Conservation (phyloP, 2,797 vertebrate species). For the Tolypeutes matacus region DNA sequence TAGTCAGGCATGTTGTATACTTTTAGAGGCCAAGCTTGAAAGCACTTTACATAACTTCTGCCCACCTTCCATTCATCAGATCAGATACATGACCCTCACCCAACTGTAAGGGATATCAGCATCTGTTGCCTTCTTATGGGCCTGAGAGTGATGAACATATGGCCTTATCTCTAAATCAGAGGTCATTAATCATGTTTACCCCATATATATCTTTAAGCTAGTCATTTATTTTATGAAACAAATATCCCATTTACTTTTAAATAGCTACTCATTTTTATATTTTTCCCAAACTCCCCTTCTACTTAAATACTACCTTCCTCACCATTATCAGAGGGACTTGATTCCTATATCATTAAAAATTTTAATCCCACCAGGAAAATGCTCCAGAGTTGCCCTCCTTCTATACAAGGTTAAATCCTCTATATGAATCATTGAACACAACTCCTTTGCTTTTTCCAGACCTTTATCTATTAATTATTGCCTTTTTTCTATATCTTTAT, state of each 20-base stretch:
- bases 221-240: neutral
- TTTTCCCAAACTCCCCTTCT: neutral
- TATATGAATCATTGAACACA: neutral
- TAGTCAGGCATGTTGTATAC: neutral
- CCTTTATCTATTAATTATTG: neutral
- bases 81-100: neutral
- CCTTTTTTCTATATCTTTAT: neutral
- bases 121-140: neutral
- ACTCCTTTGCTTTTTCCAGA: neutral
- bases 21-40: neutral
- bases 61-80: neutral
- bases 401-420: neutral
- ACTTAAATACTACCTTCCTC: neutral
- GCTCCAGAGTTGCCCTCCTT: neutral
- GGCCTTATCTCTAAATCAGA: neutral
- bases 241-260: neutral
- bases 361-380: neutral
- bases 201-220: neutral
- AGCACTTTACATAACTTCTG: neutral
- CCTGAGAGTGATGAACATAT: neutral
- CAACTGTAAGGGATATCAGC: neutral
- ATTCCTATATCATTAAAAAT: neutral
- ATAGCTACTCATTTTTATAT: neutral
- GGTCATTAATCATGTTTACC: neutral
- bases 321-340: neutral